A percentile compares a stretch with the other conserved stretches of the same genome.
Conservation (phyloP, 2,797 vertebrate species). For the Pelodytes ibericus region DNA sequence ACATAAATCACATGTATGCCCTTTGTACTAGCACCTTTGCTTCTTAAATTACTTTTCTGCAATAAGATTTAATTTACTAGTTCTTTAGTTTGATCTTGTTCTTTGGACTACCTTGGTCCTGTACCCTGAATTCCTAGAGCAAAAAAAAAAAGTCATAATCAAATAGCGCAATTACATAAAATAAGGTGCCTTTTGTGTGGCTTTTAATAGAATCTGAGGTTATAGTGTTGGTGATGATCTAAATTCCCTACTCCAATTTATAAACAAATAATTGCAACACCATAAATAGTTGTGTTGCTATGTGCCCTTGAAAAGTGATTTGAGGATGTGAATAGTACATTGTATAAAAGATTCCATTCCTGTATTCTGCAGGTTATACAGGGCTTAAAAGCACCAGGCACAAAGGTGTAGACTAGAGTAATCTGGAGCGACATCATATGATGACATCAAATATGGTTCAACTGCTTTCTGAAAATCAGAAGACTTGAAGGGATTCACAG, state of each 20-base stretch:
- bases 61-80: no score
- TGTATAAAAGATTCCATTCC: neutral
- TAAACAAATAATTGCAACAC: neutral
- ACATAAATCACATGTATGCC: no score
- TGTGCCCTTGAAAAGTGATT: slow-evolving; percentile 13
- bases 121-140: no score
- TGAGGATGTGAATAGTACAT: no score
- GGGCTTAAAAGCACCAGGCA: neutral
- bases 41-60: no score
- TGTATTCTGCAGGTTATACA: neutral
- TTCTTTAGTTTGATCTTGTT: no score
- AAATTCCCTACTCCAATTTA: neutral
- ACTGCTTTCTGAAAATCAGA: neutral
- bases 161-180: no score
- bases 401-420: neutral
- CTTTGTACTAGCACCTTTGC: no score
- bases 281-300: neutral
- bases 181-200: no score
- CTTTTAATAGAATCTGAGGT: no score
- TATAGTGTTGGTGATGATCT: slow-evolving; percentile 20
- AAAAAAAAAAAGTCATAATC: no score
- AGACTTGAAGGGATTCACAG: neutral
- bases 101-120: no score
- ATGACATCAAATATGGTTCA: neutral
- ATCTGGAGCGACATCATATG: neutral